A percentile compares a stretch with the other conserved stretches of the same genome.
Evolutionary conservation across 2,888 invertebrate genomes (phyloP).

Genomic region (Campopleginae sp.): DNA sequence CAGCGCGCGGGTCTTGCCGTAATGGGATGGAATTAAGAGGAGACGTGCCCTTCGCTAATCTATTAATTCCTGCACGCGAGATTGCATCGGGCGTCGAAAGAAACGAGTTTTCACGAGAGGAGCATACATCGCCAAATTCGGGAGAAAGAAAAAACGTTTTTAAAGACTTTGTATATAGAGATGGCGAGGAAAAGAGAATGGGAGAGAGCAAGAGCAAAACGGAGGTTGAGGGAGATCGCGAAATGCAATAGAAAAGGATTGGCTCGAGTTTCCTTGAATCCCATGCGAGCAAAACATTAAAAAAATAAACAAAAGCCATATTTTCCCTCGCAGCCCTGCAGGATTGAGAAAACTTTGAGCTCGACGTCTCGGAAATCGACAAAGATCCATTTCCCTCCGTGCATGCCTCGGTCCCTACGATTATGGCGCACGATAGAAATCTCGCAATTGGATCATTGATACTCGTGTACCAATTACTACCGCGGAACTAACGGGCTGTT

Average conservation of each 20-base stretch:
- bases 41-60: constrained; percentile 83
- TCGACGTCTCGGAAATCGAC: constrained; percentile 2
- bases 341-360: not conserved
- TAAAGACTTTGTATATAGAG: not conserved
- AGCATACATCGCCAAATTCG: constrained; percentile 25
- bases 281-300: not conserved
- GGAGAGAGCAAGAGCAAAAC: constrained; percentile 5
- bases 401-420: constrained; percentile 10
- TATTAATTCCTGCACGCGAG: constrained; percentile 81
- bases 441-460: constrained; percentile 14
- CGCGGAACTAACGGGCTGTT: constrained; percentile 16
- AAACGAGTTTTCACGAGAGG: constrained; percentile 77
- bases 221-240: constrained; percentile 21
- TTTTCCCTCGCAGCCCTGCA: not conserved
- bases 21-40: constrained; percentile 82
- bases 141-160: constrained; percentile 15
- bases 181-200: constrained; percentile 21
- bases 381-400: constrained; percentile 21
- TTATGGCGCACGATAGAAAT: constrained; percentile 16
- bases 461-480: constrained; percentile 28
- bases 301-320: not conserved
- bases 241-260: constrained; percentile 41
- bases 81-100: constrained; percentile 79
- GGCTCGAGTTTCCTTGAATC: not conserved
- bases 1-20: constrained; percentile 65